A percentile compares a stretch with the other conserved stretches of the same genome.
Evolutionary conservation across 2,888 invertebrate genomes (phyloP).

Genomic region (Eupithecia dodoneata): DNA sequence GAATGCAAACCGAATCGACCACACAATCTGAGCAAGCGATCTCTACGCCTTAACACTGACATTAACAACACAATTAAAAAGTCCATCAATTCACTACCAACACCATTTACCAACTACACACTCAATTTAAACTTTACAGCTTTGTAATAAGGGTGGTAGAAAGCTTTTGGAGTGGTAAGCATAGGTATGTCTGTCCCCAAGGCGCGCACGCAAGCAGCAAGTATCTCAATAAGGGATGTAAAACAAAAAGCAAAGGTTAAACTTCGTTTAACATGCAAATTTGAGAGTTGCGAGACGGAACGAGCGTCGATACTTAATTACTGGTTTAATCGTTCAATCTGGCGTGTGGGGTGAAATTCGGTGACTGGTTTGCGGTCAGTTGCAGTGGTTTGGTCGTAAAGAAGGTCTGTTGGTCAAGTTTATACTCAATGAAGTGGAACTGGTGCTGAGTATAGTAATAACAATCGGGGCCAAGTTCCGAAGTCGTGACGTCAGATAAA

Average conservation of each 20-base stretch:
- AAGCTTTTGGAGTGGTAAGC: slow-evolving; percentile 30
- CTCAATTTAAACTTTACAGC: slow-evolving; percentile 51
- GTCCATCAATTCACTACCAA: slow-evolving; percentile 64
- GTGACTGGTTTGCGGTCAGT: slow-evolving; percentile 41
- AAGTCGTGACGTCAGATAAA: not conserved
- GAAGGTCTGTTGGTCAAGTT: slow-evolving; percentile 26
- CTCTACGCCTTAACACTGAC: slow-evolving; percentile 82
- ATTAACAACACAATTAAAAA: slow-evolving; percentile 83
- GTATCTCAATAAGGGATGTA: slow-evolving; percentile 79
- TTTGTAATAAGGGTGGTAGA: slow-evolving; percentile 43
- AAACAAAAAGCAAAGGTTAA: slow-evolving; percentile 78
- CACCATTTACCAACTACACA: slow-evolving; percentile 20
- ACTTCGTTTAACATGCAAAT: slow-evolving; percentile 85
- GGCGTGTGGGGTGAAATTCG: slow-evolving; percentile 64
- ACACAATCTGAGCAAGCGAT: slow-evolving; percentile 80
- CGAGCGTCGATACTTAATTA: slow-evolving; percentile 84
- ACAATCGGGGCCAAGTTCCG: not conserved
- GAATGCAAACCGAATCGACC: slow-evolving; percentile 66
- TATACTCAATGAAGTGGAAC: not conserved
- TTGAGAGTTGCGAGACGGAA: slow-evolving; percentile 82
- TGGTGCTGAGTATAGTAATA: not conserved
- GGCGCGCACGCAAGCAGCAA: slow-evolving; percentile 69
- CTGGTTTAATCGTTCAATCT: slow-evolving; percentile 83
- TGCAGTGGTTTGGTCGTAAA: slow-evolving; percentile 2
- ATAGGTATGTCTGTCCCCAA: slow-evolving; percentile 56